Evolutionary conservation across 2,888 invertebrate genomes (phyloP).

Genomic region (Electrophaes corylata): DNA sequence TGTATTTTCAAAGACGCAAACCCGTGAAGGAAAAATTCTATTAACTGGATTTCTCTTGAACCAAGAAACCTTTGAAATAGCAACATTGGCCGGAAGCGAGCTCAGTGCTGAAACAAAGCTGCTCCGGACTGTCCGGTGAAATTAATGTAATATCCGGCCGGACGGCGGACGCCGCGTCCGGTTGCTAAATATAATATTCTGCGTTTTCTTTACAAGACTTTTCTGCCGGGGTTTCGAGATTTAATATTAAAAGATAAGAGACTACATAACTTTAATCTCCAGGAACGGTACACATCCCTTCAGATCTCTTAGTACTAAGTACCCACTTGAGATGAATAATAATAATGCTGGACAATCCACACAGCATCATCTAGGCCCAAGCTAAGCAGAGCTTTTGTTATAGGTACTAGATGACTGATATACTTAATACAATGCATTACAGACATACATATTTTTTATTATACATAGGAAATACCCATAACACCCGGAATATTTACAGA

Average conservation of each 20-base stretch:
- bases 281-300: too few relatives aligned
- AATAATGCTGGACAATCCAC: too few relatives aligned
- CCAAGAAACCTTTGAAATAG: slow-evolving; percentile 23
- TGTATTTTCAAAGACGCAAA: slow-evolving; percentile 1
- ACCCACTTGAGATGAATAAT: too few relatives aligned
- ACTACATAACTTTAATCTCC: too few relatives aligned
- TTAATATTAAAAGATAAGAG: not conserved
- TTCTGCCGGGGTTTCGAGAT: not conserved
- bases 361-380: too few relatives aligned
- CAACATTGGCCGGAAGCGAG: slow-evolving; percentile 34
- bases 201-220: slow-evolving; percentile 8
- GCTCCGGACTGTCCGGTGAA: slow-evolving; percentile 30
- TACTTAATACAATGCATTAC: too few relatives aligned
- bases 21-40: slow-evolving; percentile 15
- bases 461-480: too few relatives aligned
- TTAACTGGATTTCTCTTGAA: slow-evolving; percentile 8
- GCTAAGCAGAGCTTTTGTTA: too few relatives aligned
- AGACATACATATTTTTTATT: too few relatives aligned
- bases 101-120: slow-evolving; percentile 37
- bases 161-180: slow-evolving; percentile 11
- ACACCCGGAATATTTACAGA: too few relatives aligned
- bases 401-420: too few relatives aligned
- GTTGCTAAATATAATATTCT: slow-evolving; percentile 17
- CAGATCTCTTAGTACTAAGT: too few relatives aligned
- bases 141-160: slow-evolving; percentile 41